Evolutionary conservation across 2,888 invertebrate species (phyloP).

Genomic region (Keiferia lycopersicella): DNA sequence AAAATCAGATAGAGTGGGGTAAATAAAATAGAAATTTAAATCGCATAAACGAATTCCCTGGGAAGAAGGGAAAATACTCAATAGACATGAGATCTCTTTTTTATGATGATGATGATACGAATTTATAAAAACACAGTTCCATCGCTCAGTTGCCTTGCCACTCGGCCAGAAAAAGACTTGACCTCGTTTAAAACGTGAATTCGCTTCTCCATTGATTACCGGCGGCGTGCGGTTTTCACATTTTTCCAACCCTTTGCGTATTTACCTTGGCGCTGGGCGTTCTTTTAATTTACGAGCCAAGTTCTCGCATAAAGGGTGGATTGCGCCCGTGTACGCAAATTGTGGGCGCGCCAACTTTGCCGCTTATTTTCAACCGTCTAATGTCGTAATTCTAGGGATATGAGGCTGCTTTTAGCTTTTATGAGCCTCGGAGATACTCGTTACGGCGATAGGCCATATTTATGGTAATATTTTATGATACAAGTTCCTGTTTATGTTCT

Average conservation of each 20-base stretch:
- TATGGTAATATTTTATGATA: slow-evolving; percentile 1
- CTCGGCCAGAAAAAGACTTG: background rate
- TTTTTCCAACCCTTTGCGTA: slow-evolving; percentile 33
- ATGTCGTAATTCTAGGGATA: slow-evolving; percentile 23
- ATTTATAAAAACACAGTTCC: background rate
- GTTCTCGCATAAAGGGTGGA: slow-evolving; percentile 34
- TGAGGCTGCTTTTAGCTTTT: slow-evolving; percentile 18
- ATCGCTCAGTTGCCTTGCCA: background rate
- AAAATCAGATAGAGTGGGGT: too few relatives aligned
- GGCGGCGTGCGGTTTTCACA: slow-evolving; percentile 28
- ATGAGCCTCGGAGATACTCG: slow-evolving; percentile 8
- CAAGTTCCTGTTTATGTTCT: background rate
- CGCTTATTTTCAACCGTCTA: slow-evolving; percentile 27
- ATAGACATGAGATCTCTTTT: too few relatives aligned
- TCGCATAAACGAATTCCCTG: too few relatives aligned
- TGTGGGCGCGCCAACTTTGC: slow-evolving; percentile 27
- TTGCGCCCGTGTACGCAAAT: slow-evolving; percentile 32
- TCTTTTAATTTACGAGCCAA: slow-evolving; percentile 34
- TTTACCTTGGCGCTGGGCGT: slow-evolving; percentile 39
- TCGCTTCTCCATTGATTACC: slow-evolving; percentile 15
- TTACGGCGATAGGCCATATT: slow-evolving; percentile 10
- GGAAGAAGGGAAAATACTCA: too few relatives aligned
- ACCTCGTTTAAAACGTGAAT: slow-evolving; percentile 1
- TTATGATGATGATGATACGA: too few relatives aligned
- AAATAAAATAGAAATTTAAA: too few relatives aligned